Evolutionary conservation across 1,140 invertebrate species (phyloP).

Genomic region (Cylas formicarius): DNA sequence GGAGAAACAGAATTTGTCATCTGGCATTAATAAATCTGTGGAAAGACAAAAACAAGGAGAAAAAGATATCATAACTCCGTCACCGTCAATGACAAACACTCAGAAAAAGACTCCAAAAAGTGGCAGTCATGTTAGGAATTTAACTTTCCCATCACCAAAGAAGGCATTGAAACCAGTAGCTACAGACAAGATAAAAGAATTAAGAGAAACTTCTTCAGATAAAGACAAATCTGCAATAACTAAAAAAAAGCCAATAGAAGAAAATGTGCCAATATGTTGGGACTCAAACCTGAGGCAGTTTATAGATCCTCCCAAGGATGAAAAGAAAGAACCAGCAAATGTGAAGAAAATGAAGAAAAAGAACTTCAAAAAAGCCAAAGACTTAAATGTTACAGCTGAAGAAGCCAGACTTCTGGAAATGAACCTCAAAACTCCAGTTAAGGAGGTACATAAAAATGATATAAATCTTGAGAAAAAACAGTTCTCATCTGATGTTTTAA

Average conservation of each 20-base stretch:
- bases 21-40: too few species aligned
- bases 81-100: conserved; percentile 1
- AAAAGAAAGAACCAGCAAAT: neutral
- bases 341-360: neutral
- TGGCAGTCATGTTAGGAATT: conserved; percentile 27
- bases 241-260: conserved; percentile 1
- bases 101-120: conserved; percentile 21
- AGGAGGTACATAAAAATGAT: neutral
- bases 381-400: neutral
- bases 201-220: neutral
- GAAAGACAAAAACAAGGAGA: too few species aligned
- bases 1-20: too few species aligned
- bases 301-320: neutral
- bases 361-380: conserved; percentile 1
- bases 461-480: neutral
- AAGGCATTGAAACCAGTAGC: conserved; percentile 2
- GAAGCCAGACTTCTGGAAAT: conserved; percentile 5
- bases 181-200: conserved; percentile 3
- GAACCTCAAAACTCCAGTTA: conserved; percentile 1
- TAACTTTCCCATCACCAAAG: conserved; percentile 30
- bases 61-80: too few species aligned
- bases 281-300: conserved; percentile 19
- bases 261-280: conserved; percentile 13
- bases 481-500: too few species aligned
- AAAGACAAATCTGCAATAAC: conserved; percentile 3